Evolutionary conservation across 2,888 invertebrate species (phyloP).

Genomic region (Sarcophaga variegata): DNA sequence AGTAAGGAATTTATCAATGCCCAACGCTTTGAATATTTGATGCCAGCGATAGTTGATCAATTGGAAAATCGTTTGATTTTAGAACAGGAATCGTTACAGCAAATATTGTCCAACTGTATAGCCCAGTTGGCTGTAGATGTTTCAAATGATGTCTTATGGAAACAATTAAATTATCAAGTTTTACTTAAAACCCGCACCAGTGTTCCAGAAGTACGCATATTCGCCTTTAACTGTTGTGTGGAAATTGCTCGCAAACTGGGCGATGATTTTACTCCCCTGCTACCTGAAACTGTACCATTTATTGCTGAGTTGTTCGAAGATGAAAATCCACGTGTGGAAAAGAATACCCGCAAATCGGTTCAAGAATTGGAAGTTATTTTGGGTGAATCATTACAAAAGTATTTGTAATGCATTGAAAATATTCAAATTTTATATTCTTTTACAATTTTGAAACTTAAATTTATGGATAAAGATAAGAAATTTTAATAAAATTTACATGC

Average conservation of each 20-base stretch:
- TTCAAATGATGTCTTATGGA: slow-evolving; percentile 94
- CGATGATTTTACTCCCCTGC: slow-evolving; percentile 92
- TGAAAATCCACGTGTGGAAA: slow-evolving; percentile 91
- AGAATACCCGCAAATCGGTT: slow-evolving; percentile 89
- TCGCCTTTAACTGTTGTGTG: slow-evolving; percentile 87
- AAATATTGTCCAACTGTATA: slow-evolving; percentile 89
- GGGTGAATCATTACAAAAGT: slow-evolving; percentile 95
- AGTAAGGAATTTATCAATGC: slow-evolving; percentile 92
- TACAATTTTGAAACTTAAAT: no score
- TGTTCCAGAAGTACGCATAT: slow-evolving; percentile 88
- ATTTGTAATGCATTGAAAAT: slow-evolving; percentile 84
- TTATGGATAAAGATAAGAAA: no score
- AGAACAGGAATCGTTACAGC: slow-evolving; percentile 83
- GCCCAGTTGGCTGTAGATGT: slow-evolving; percentile 91
- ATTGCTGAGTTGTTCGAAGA: slow-evolving; percentile 96
- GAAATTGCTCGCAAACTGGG: slow-evolving; percentile 92
- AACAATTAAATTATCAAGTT: slow-evolving; percentile 94
- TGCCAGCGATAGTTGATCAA: slow-evolving; percentile 95
- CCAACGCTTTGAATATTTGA: slow-evolving; percentile 91
- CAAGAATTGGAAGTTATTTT: slow-evolving; percentile 92
- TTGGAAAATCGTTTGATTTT: slow-evolving; percentile 88
- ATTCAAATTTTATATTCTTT: neutral
- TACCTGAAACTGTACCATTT: slow-evolving; percentile 97
- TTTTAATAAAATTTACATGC: neutral
- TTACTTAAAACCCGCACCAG: slow-evolving; percentile 92